Conservation (phyloP, 2,888 invertebrate genomes). For the Anthophora plumipes region DNA sequence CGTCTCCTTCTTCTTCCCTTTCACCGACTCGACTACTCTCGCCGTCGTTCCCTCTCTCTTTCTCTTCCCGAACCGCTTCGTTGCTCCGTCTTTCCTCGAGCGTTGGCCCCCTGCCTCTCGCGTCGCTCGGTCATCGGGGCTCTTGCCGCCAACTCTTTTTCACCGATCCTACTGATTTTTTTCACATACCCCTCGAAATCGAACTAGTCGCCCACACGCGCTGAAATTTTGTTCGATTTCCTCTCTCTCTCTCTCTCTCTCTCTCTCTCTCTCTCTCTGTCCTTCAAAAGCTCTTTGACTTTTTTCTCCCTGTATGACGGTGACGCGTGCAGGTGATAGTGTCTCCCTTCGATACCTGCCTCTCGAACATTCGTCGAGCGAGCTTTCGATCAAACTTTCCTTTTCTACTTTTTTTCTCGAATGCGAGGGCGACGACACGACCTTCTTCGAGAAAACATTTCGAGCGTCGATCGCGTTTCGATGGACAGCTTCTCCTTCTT, state of each 20-base stretch:
- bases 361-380: no score
- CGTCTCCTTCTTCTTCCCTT: constrained; percentile 3
- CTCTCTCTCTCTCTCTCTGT: constrained; percentile 26
- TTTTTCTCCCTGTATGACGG: neutral
- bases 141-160: constrained; percentile 1
- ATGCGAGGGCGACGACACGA: no score
- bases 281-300: no score
- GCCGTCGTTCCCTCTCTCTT: neutral
- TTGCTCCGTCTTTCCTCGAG: constrained; percentile 40
- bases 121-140: constrained; percentile 5
- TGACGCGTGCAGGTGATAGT: neutral
- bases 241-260: neutral
- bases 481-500: no score
- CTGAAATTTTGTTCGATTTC: neutral
- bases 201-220: constrained; percentile 22
- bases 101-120: neutral
- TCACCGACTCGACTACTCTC: constrained; percentile 16
- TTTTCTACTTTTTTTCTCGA: no score
- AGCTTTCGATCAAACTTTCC: no score
- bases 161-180: constrained; percentile 23
- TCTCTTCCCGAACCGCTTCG: constrained; percentile 17
- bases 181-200: constrained; percentile 18
- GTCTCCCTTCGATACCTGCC: neutral
- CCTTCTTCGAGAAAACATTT: no score
- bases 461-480: no score